Conservation (phyloP, 2,113 vertebrate genomes). For the Poicephalus gulielmi region DNA sequence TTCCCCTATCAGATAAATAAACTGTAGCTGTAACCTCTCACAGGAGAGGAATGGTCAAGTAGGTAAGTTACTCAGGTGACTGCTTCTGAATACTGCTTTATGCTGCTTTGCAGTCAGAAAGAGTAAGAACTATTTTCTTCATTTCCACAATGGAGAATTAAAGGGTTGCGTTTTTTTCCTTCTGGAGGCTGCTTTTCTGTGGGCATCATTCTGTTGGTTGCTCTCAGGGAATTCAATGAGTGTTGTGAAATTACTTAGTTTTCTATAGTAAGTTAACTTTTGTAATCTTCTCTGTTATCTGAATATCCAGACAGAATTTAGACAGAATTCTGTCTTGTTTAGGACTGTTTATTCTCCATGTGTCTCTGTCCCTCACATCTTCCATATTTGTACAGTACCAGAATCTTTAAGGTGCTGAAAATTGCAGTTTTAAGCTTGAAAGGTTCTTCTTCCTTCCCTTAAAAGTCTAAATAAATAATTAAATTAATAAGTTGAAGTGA, state of each 20-base stretch:
- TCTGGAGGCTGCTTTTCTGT: not conserved
- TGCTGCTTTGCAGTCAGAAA: not conserved
- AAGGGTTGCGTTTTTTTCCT: not conserved
- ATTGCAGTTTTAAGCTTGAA: not conserved
- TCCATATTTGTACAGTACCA: rapidly evolving
- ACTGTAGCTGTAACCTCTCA: not conserved
- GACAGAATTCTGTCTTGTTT: not conserved
- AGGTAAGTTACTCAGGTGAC: slow-evolving; percentile 1
- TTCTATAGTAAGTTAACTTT: not conserved
- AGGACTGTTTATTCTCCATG: not conserved
- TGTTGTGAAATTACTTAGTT: not conserved
- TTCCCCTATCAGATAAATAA: not conserved
- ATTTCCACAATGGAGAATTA: not conserved
- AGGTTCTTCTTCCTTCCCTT: not conserved
- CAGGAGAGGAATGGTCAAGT: not conserved
- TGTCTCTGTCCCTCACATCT: not conserved
- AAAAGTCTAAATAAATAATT: not conserved
- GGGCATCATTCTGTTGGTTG: not conserved
- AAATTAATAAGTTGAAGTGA: not conserved
- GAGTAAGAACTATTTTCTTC: not conserved
- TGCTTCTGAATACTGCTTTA: not conserved
- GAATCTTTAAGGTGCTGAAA: not conserved
- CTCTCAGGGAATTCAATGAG: not conserved
- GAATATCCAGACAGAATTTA: not conserved
- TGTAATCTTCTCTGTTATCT: not conserved